Percentiles rank a stretch among this genome's conserved stretches.
phyloP scores from a whole-genome alignment of 2,113 vertebrate genomes.

The Brachyhypopomus gauderio region DNA sequence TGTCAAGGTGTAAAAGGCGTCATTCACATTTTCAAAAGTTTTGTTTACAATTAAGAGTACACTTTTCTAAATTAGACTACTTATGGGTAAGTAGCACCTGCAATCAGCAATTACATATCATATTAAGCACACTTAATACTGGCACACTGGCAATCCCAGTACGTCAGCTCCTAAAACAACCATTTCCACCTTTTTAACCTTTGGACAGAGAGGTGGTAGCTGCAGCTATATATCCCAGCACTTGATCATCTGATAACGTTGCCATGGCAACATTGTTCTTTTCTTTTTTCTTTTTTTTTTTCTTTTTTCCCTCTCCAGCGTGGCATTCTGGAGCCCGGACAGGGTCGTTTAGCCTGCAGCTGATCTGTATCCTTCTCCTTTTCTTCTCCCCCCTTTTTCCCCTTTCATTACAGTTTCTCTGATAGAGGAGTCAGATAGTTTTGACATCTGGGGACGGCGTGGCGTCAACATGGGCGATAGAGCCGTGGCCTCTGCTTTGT shows the following conservation, averaged over 20 bases:
- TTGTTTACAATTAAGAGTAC: too few relatives aligned
- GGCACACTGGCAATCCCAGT: too few relatives aligned
- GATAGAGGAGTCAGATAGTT: conserved; percentile 75
- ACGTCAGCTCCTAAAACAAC: background rate
- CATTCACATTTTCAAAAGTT: too few relatives aligned
- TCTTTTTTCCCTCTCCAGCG: conserved; percentile 46
- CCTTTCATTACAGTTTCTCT: conserved; percentile 58
- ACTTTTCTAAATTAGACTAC: too few relatives aligned
- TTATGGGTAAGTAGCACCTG: too few relatives aligned
- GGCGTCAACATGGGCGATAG: conserved; percentile 77
- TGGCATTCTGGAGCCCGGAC: conserved; percentile 46
- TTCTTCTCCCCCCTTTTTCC: conserved; percentile 45
- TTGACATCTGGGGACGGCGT: conserved; percentile 76
- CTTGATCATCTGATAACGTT: conserved; percentile 52
- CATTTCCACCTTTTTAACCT: background rate
- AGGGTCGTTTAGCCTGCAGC: conserved; percentile 68
- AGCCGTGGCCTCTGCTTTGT: conserved; percentile 63
- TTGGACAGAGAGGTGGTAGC: background rate
- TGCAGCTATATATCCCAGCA: background rate
- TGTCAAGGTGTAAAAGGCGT: too few relatives aligned
- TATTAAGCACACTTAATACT: too few relatives aligned
- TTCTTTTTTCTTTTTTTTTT: too few relatives aligned
- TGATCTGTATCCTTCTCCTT: conserved; percentile 67
- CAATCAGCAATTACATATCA: too few relatives aligned
- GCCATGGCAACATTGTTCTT: conserved; percentile 72